phyloP scores from a whole-genome alignment of 2,888 invertebrate genomes.

The Agrotis segetum region DNA sequence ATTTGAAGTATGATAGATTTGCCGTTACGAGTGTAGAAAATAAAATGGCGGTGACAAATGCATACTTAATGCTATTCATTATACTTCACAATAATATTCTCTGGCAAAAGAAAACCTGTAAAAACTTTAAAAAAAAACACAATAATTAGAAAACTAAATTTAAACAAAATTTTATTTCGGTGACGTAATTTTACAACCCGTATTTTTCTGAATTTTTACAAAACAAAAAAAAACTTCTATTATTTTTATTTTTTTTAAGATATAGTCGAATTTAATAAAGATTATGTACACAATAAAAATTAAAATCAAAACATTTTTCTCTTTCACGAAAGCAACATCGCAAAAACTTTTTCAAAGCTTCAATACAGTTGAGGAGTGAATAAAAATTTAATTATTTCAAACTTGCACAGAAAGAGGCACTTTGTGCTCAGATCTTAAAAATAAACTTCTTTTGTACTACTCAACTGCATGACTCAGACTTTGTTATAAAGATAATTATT shows the following conservation, averaged over 20 bases:
- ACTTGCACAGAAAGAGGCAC: constrained; percentile 60
- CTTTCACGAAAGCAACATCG: constrained; percentile 20
- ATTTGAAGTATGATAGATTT: constrained; percentile 36
- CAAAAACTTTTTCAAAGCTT: constrained; percentile 51
- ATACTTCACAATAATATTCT: not conserved
- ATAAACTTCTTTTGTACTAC: constrained; percentile 80
- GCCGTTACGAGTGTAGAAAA: constrained; percentile 39
- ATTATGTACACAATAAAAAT: too few relatives aligned
- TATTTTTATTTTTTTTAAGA: too few relatives aligned
- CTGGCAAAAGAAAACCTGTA: not conserved
- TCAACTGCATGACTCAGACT: constrained; percentile 65
- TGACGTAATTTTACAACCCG: too few relatives aligned
- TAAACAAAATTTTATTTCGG: too few relatives aligned
- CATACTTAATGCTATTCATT: constrained; percentile 5
- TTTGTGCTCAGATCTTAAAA: constrained; percentile 75
- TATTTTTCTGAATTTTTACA: too few relatives aligned
- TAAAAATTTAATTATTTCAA: constrained; percentile 71
- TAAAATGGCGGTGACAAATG: constrained; percentile 27
- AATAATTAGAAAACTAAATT: too few relatives aligned
- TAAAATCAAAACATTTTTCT: constrained; percentile 9
- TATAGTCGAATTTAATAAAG: too few relatives aligned
- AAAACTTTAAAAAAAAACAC: not conserved
- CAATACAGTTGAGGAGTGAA: constrained; percentile 55
- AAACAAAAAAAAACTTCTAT: too few relatives aligned
- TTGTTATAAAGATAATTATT: constrained; percentile 60